These are phyloP conservation scores for Acronicta alni DNA, from an alignment of 2,888 invertebrate genomes.

Conservation along the genomic window DNA sequence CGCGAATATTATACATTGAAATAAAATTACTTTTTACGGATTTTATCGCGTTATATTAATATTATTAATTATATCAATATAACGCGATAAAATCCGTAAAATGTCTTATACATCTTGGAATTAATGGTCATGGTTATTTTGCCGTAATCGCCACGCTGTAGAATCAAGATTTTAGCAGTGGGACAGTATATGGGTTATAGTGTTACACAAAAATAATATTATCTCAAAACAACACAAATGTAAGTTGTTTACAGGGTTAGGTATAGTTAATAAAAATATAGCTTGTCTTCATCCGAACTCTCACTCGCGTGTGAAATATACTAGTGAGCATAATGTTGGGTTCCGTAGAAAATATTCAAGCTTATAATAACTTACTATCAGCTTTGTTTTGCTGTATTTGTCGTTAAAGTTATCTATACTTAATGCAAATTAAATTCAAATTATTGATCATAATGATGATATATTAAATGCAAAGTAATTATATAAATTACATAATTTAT, in stretches of 20 bases:
- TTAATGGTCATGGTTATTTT: background rate
- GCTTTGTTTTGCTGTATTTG: background rate
- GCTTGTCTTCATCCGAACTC: slow-evolving; percentile 45
- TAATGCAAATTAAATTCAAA: background rate
- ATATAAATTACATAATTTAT: no score
- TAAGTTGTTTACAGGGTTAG: slow-evolving; percentile 33
- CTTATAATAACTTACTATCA: background rate
- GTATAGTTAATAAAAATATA: slow-evolving; percentile 41
- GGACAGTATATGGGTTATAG: no score
- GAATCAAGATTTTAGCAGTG: no score
- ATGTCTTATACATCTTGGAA: no score
- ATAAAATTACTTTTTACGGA: no score
- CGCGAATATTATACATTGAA: no score
- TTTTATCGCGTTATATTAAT: no score
- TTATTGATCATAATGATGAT: no score
- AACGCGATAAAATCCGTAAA: no score
- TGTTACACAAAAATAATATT: slow-evolving; percentile 1
- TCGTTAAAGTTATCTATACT: background rate
- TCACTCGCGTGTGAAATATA: slow-evolving; percentile 41
- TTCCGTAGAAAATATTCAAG: slow-evolving; percentile 29
- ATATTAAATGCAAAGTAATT: no score
- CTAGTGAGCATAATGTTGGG: slow-evolving; percentile 13
- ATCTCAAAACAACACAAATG: slow-evolving; percentile 33
- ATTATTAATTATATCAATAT: no score
- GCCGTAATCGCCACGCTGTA: no score